phyloP scores from a whole-genome alignment of 2,113 vertebrate genomes.

The Arizona elegans region DNA sequence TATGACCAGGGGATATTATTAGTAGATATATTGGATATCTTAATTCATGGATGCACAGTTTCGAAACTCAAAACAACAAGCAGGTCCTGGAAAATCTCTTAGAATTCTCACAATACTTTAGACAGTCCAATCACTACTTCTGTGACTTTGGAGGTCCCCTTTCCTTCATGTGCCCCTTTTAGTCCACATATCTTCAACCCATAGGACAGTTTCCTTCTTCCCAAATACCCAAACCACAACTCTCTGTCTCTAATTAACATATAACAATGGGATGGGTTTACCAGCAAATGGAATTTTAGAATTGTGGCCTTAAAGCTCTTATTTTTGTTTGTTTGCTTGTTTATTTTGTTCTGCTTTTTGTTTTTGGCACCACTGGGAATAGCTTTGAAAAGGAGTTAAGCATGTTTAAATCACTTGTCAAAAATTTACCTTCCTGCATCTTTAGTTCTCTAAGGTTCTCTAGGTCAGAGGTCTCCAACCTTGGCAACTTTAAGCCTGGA shows the following conservation, averaged over 20 bases:
- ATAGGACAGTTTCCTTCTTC: background rate
- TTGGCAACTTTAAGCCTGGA: too few relatives aligned
- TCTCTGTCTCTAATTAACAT: background rate
- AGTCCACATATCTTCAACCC: background rate
- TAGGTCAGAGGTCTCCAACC: background rate
- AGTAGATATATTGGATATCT: background rate
- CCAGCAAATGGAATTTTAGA: conserved; percentile 2
- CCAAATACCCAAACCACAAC: background rate
- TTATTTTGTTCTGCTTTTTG: background rate
- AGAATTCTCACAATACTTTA: background rate
- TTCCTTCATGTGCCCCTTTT: background rate
- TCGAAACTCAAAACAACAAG: background rate
- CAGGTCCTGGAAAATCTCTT: background rate
- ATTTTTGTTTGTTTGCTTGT: background rate
- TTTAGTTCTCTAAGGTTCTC: conserved; percentile 51
- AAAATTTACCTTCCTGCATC: conserved; percentile 56
- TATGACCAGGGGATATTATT: background rate
- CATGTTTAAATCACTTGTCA: conserved; percentile 49
- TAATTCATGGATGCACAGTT: background rate
- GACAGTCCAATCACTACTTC: background rate
- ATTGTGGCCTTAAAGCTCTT: conserved; percentile 31
- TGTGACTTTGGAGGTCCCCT: background rate
- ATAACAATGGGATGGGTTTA: background rate
- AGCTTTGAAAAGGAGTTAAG: conserved; percentile 46
- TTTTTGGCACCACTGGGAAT: conserved; percentile 48